phyloP scores from a whole-genome alignment of 2,797 vertebrate species.

The Etheostoma nigrum region DNA sequence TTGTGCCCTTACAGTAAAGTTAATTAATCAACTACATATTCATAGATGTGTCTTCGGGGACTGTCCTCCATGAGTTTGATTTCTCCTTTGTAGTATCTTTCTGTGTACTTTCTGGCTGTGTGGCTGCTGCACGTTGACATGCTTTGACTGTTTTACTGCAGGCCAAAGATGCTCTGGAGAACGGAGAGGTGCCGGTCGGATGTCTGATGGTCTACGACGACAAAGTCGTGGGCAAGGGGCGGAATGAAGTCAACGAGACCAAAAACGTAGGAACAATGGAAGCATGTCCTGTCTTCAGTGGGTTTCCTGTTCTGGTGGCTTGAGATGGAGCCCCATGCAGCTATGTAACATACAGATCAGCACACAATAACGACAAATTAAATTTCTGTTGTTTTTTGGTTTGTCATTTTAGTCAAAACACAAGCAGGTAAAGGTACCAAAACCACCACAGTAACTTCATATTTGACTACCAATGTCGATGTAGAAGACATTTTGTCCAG shows the following conservation, averaged over 20 bases:
- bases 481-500: background rate
- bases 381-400: background rate
- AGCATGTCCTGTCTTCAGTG: background rate
- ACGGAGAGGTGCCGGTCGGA: conserved; percentile 93
- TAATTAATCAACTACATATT: too few species aligned
- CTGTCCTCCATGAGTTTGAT: too few species aligned
- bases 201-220: conserved; percentile 92
- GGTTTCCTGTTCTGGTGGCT: background rate
- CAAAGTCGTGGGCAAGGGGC: conserved; percentile 88
- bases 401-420: background rate
- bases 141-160: conserved; percentile 55
- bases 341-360: background rate
- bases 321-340: background rate
- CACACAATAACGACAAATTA: background rate
- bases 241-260: conserved; percentile 95
- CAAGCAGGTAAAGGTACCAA: background rate
- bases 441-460: background rate
- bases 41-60: too few species aligned
- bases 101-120: too few species aligned
- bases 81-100: too few species aligned
- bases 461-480: background rate
- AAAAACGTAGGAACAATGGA: conserved; percentile 89
- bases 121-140: background rate
- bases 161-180: conserved; percentile 90
- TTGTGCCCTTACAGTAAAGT: too few species aligned